phyloP scores from a whole-genome alignment of 2,797 vertebrate genomes.

The Sardinella longiceps region DNA sequence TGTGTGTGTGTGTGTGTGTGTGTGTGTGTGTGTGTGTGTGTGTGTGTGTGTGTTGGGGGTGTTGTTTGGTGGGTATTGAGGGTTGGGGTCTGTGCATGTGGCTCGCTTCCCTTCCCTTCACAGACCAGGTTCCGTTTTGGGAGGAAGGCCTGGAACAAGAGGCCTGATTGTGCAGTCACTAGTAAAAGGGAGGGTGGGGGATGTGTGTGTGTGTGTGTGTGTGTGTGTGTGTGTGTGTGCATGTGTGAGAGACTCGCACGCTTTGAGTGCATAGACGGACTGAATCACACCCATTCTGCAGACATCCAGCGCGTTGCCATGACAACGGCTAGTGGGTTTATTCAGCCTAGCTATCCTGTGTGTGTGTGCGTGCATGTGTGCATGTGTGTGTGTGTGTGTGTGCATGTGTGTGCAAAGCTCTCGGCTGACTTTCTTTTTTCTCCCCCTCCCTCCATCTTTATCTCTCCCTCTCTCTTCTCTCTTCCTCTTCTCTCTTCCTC shows the following conservation, averaged over 20 bases:
- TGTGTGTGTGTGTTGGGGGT: background rate
- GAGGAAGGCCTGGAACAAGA: slow-evolving; percentile 64
- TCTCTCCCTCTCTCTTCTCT: background rate
- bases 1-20: no score
- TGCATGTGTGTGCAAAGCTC: background rate
- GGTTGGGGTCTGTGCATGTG: slow-evolving; percentile 20
- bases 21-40: no score
- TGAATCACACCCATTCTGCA: slow-evolving; percentile 76
- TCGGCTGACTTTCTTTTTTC: background rate
- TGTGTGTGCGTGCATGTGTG: background rate
- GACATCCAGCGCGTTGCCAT: slow-evolving; percentile 71
- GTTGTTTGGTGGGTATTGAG: slow-evolving; percentile 15
- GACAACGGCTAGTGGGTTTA: slow-evolving; percentile 71
- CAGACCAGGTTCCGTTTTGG: slow-evolving; percentile 62
- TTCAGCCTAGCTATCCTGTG: slow-evolving; percentile 57
- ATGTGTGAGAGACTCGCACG: slow-evolving; percentile 28
- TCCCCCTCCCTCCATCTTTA: background rate
- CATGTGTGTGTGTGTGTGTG: background rate
- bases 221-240: slow-evolving; percentile 25
- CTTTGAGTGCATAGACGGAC: slow-evolving; percentile 64
- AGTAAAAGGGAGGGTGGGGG: slow-evolving; percentile 21
- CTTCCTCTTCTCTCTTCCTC: background rate
- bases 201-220: slow-evolving; percentile 10
- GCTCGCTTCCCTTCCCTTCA: slow-evolving; percentile 52
- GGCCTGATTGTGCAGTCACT: slow-evolving; percentile 63